Base-by-base conservation (phyloP, 2,113 vertebrate genomes). In the Nibea albiflora region DNA sequence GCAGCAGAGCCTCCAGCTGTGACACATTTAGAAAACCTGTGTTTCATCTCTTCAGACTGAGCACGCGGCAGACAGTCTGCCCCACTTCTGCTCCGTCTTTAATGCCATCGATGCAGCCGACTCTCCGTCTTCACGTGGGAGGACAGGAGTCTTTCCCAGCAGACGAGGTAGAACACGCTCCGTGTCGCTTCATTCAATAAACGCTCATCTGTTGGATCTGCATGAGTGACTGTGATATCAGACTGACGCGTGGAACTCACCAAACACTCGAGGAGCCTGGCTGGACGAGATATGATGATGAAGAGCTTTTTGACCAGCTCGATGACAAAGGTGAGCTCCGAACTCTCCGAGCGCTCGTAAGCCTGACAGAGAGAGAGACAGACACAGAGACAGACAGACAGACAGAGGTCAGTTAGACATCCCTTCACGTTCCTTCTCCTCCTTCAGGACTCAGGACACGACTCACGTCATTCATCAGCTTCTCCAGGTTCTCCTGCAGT, bases 401-500 rank as follows among this genome's bases (percentile, higher is more conserved):
- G n/a, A 61, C 1, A 16, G 9, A 35, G 58, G 63, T 79, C 44
- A n/a, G 49, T 70, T 46, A 54, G 56, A 35, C 28, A 57, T 53
- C n/a, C 24, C 14, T 42, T 68, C 4, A 26, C 10, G 1, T 19
- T 64, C 4, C 46, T 65, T 65, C 12, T 72, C 57, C 5, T 42
- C 47, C 39, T 64, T 11, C 14, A 28, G 15, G 4, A 81, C 96
- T 95, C 91, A 96, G 96, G 8, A 12, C 4, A 54, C 58, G 10
- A 91, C 97, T 96, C 93, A 98, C 98, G 0, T 99, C 96, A 57
- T 97, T 91, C 83, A 98, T 90, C 42, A 98, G 90, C 81, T 95
- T 96, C 92, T 99, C 98, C 93, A 99, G 93, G 92, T 98, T 99
- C 83, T 98, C 97, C 94, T 99, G 98, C 82, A 99, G 90, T 79